phyloP scores from a whole-genome alignment of 2,888 invertebrate species.

The Yponomeuta plumbellus region DNA sequence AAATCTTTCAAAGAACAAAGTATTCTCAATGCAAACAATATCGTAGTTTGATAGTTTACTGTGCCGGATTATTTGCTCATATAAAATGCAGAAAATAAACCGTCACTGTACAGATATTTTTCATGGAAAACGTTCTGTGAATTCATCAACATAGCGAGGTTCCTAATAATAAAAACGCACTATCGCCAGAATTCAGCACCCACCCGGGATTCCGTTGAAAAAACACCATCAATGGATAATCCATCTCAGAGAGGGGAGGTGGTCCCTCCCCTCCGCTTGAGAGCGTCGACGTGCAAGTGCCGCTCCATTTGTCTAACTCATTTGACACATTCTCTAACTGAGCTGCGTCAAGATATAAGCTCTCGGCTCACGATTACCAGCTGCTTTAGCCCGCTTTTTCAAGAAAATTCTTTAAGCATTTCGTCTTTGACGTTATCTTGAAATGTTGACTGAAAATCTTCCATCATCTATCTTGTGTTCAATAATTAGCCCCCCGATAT shows the following conservation, averaged over 20 bases:
- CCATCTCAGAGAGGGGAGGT: conserved; percentile 8
- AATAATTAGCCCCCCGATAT: too few relatives aligned
- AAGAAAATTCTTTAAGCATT: too few relatives aligned
- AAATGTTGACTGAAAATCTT: too few relatives aligned
- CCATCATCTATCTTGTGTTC: too few relatives aligned
- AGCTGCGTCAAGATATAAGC: conserved; percentile 2
- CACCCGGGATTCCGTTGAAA: background rate
- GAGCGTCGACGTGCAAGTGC: conserved; percentile 31
- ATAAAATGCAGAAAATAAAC: too few relatives aligned
- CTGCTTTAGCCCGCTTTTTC: background rate
- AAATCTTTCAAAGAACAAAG: too few relatives aligned
- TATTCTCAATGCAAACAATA: too few relatives aligned
- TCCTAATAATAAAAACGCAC: background rate
- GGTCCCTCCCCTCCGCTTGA: conserved; percentile 9
- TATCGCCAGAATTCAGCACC: background rate
- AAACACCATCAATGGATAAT: conserved; percentile 17
- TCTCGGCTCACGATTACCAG: background rate
- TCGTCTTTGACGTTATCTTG: too few relatives aligned
- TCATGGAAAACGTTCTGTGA: too few relatives aligned
- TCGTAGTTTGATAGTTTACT: too few relatives aligned
- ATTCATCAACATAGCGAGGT: background rate
- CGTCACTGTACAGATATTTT: too few relatives aligned
- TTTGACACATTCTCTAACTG: conserved; percentile 25
- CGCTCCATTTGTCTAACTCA: conserved; percentile 35
- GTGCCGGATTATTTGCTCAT: too few relatives aligned